These are phyloP conservation scores for Catocala nupta DNA, from an alignment of 2,888 invertebrate genomes.

Conservation along the genomic window DNA sequence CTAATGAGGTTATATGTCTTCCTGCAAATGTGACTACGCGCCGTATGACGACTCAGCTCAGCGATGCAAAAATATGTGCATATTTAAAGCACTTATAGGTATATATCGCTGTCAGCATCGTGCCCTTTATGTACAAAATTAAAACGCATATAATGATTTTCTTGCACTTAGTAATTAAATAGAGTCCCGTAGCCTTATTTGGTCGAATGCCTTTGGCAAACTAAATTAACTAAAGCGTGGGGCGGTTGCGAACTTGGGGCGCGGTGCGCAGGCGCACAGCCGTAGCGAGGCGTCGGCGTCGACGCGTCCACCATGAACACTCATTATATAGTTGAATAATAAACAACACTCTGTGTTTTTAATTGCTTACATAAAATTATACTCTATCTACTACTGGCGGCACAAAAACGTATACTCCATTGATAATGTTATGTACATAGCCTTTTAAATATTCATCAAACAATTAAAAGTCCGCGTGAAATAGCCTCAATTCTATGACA, in stretches of 20 bases:
- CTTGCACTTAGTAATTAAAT: slow-evolving; percentile 80
- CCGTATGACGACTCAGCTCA: slow-evolving; percentile 56
- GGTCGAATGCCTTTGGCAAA: slow-evolving; percentile 62
- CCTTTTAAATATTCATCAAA: slow-evolving; percentile 76
- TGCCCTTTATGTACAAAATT: slow-evolving; percentile 57
- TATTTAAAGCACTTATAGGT: slow-evolving; percentile 55
- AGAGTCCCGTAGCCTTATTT: slow-evolving; percentile 73
- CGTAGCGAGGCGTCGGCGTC: slow-evolving; percentile 21
- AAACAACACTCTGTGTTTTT: slow-evolving; percentile 63
- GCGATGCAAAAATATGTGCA: slow-evolving; percentile 69
- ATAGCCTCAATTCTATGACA: slow-evolving; percentile 66
- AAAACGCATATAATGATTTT: slow-evolving; percentile 75
- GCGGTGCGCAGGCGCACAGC: slow-evolving; percentile 12
- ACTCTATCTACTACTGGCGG: slow-evolving; percentile 54
- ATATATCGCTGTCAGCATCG: slow-evolving; percentile 38
- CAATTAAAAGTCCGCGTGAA: slow-evolving; percentile 71
- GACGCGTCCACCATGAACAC: slow-evolving; percentile 49
- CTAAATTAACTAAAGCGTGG: slow-evolving; percentile 55
- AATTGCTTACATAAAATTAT: slow-evolving; percentile 70
- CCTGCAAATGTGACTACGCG: slow-evolving; percentile 57
- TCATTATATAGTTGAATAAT: slow-evolving; percentile 69
- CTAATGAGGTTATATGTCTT: slow-evolving; percentile 63
- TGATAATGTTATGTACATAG: slow-evolving; percentile 65
- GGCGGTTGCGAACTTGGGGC: slow-evolving; percentile 35
- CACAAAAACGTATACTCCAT: slow-evolving; percentile 64